Evolutionary conservation across 2,888 invertebrate species (phyloP).

Genomic region (Serrognathus titanus): DNA sequence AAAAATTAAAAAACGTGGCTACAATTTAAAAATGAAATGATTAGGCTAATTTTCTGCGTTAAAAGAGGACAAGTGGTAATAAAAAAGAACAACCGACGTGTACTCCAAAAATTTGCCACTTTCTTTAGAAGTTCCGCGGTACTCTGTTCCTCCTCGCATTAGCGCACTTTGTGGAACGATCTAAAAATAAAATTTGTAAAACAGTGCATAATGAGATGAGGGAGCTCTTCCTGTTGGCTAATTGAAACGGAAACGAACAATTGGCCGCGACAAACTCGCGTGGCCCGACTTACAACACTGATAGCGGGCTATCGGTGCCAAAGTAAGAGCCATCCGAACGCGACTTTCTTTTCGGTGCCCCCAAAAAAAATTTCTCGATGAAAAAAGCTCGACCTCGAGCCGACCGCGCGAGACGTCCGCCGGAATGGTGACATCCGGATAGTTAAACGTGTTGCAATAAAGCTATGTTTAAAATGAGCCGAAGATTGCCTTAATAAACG

Average conservation of each 20-base stretch:
- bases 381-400: not conserved
- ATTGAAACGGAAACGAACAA: constrained; percentile 52
- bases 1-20: too few species aligned
- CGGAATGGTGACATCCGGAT: constrained; percentile 7
- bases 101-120: too few species aligned
- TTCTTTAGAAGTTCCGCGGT: not conserved
- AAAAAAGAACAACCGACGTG: too few species aligned
- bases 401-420: too few species aligned
- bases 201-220: constrained; percentile 51
- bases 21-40: too few species aligned
- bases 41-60: too few species aligned
- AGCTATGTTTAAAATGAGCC: too few species aligned
- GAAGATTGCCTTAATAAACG: not conserved
- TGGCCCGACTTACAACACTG: constrained; percentile 28
- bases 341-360: not conserved
- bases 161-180: constrained; percentile 23
- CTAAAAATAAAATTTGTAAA: constrained; percentile 51
- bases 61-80: too few species aligned
- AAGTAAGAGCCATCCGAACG: not conserved
- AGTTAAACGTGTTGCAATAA: not conserved
- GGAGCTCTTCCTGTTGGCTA: constrained; percentile 50
- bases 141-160: not conserved
- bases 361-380: not conserved
- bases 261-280: constrained; percentile 46
- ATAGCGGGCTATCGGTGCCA: constrained; percentile 1